Base-by-base conservation (phyloP, 2,888 invertebrate species). In the Stenodema calcarata region DNA sequence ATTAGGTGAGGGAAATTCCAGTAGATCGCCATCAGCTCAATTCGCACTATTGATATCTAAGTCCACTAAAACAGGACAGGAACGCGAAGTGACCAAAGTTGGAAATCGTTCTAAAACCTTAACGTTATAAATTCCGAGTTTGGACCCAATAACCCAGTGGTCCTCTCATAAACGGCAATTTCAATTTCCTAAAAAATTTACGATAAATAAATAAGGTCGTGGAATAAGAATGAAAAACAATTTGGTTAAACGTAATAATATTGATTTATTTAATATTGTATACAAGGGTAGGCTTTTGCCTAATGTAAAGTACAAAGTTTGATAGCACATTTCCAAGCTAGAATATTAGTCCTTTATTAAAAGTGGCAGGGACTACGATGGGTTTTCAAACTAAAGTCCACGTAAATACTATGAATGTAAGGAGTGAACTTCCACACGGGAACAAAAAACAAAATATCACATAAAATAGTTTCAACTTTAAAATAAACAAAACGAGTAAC, bases 271-370 rank as follows among this genome's bases (percentile, higher is more conserved):
- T 73, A 84, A 70, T 84, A 84, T 84, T 84, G 84, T 84, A 84
- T 84, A 84, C 84, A 84, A 84, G 84, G 84, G 35, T 84, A 70
- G 84, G 75, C 84, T 30, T 50, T 84, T 42, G 84, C 84, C 84
- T 54, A 16, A 73, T 84, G 84, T 84, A 84, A 70, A 84, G 84
- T 84, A 84, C 84, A 84, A 84, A 84, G 84, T 84, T 84, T 73
- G 78, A 42, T 78, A 78, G 41, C 41, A 78, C 78, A 78, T 44
- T 78, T 78, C 18, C 23, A 41, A 78, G 78, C 78, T 78, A 78
- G 78, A 78, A 78, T 78, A 44, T 78, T 78, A 78, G 75, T 78
- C 78, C 44, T 78, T 78, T 54, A 54, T 80, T 80, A 50, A 54
- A 80, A 80, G 27, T 50, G 80, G 80, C 80, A 50, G 80, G 78